Evolutionary conservation across 2,888 invertebrate species (phyloP).

Genomic region (Lasioglossum marginatum): DNA sequence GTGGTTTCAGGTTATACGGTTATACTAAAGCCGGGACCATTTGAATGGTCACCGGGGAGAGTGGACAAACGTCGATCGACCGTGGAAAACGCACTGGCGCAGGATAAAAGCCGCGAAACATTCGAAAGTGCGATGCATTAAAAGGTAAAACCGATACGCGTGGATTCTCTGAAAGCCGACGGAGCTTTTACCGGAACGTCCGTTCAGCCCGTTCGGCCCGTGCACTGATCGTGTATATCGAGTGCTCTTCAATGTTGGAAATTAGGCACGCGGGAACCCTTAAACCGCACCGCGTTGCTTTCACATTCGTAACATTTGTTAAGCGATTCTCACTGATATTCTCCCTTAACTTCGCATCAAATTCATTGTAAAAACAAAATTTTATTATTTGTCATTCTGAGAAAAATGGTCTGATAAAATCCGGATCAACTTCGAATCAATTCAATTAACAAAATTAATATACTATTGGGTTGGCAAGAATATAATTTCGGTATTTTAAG

Average conservation of each 20-base stretch:
- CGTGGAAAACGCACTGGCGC: conserved; percentile 69
- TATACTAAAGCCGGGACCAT: conserved; percentile 34
- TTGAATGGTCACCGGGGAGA: conserved; percentile 43
- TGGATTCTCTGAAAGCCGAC: conserved; percentile 45
- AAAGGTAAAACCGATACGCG: conserved; percentile 65
- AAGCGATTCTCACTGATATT: not conserved
- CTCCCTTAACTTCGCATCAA: not conserved
- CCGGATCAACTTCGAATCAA: no score
- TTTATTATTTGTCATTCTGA: not conserved
- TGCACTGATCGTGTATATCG: conserved; percentile 6
- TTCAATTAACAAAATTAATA: not conserved
- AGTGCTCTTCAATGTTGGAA: not conserved
- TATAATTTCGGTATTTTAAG: no score
- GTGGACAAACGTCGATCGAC: conserved; percentile 63
- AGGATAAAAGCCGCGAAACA: conserved; percentile 71
- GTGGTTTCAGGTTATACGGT: conserved; percentile 58
- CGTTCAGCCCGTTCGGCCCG: conserved; percentile 6
- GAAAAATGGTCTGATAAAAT: no score
- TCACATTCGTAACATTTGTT: not conserved
- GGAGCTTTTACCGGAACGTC: conserved; percentile 59
- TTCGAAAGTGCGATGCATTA: conserved; percentile 69
- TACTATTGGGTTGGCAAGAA: no score
- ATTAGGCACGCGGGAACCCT: conserved; percentile 9
- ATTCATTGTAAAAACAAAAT: not conserved
- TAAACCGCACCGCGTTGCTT: not conserved